Conservation (phyloP, 2,797 vertebrate species). For the Molossus molossus region DNA sequence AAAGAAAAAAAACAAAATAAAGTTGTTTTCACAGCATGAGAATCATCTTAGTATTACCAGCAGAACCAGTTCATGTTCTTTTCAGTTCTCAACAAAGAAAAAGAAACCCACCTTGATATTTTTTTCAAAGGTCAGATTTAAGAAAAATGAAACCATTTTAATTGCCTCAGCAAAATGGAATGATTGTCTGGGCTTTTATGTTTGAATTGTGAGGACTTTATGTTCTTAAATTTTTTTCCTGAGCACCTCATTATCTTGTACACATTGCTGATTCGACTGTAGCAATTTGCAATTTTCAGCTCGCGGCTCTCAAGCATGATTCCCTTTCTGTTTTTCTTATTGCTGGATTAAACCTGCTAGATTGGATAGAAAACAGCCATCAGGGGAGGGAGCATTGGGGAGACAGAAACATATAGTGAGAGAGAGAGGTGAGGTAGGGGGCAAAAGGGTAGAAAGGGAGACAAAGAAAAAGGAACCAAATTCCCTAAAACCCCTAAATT, state of each 20-base stretch:
- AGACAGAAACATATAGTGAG: not conserved
- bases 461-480: not conserved
- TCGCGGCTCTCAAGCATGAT: not conserved
- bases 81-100: not conserved
- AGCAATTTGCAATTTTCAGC: not conserved
- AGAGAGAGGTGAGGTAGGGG: not conserved
- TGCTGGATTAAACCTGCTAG: not conserved
- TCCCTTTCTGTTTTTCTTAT: not conserved
- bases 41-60: not conserved
- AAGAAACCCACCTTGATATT: not conserved
- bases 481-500: not conserved
- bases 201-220: not conserved
- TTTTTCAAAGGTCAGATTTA: not conserved
- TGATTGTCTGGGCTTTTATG: not conserved
- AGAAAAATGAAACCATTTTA: constrained; percentile 59
- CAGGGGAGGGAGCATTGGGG: not conserved
- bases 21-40: constrained; percentile 1
- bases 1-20: not conserved
- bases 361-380: not conserved
- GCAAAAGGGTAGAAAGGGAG: not conserved
- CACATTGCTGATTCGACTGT: not conserved
- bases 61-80: not conserved
- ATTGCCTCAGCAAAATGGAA: not conserved
- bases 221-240: not conserved
- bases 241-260: not conserved